Evolutionary conservation across 2,888 invertebrate genomes (phyloP), one percentile per base, ranked within the genome.

Genomic region (Sesia bembeciformis): DNA sequence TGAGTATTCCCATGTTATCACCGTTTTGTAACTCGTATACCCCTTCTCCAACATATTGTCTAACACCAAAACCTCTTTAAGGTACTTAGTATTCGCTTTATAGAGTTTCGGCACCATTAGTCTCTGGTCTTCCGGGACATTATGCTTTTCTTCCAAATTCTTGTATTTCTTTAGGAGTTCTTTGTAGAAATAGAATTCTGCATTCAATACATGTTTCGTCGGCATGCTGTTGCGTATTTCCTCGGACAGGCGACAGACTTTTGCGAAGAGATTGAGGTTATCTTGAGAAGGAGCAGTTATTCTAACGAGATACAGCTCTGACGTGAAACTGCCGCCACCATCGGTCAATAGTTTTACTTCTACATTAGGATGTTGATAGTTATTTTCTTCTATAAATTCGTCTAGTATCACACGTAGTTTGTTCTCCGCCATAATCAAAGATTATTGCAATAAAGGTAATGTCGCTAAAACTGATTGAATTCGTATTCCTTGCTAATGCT

Each of bases 281-380:
- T 65, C 56, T 50, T 57, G 60, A 1, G 55, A 51, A 3, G 55
- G 54, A 3, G 58, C 54, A 4, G 57, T 53, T 4, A 76, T 56
- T 0, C 62, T 67, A 3, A 62, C 63, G 7, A 64, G 58, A 52
- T 61, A 77, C 3, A 79, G 60, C 0, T 60, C 60, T 3, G 79
- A 75, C 4, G 78, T 76, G 55, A 68, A 75, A 58, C 78, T 79
- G 1, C 70, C 72, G 5, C 78, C 79, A 5, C 67, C 77, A 57
- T 72, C 72, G n/a, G 58, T 69, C 8, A 76, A 58, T 4, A 66
- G 55, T 38, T 60, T 63, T 4, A 75, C 38, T n/a, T 62, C 52
- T 40, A 72, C 49, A 1, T 67, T 59, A 6, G 58, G 55, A 40
- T 61, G 51, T 7, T 56, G 55, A 54, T 67, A 62, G 8, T 66